phyloP scores from a whole-genome alignment of 1,140 invertebrate species.

The Aphidius gifuensis region DNA sequence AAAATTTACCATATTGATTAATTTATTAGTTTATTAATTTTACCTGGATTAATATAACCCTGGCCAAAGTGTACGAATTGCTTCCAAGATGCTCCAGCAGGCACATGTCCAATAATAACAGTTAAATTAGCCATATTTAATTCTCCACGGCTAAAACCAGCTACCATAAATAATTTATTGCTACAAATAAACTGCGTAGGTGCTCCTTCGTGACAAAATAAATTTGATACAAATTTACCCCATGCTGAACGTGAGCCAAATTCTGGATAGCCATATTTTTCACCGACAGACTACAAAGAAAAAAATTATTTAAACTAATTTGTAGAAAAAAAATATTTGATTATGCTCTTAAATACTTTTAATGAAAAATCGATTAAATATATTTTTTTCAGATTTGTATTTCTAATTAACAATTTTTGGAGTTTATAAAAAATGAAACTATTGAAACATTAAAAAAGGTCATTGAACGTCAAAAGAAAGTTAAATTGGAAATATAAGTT shows the following conservation, averaged over 20 bases:
- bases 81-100: constrained; percentile 73
- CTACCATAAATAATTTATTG: constrained; percentile 60
- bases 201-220: constrained; percentile 55
- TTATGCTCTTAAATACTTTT: background rate
- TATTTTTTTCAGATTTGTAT: too few species aligned
- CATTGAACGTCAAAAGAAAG: background rate
- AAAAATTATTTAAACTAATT: background rate
- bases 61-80: constrained; percentile 74
- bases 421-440: too few species aligned
- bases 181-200: constrained; percentile 57
- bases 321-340: background rate
- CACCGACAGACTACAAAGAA: constrained; percentile 43
- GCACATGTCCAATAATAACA: constrained; percentile 71
- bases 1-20: too few species aligned
- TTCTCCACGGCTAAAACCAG: constrained; percentile 57
- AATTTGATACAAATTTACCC: constrained; percentile 39
- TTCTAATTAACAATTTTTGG: too few species aligned
- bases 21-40: background rate
- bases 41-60: constrained; percentile 51
- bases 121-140: constrained; percentile 63
- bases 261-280: constrained; percentile 47
- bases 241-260: constrained; percentile 39
- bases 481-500: background rate
- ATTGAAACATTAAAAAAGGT: background rate
- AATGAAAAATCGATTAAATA: background rate